Evolutionary conservation across 1,140 invertebrate genomes (phyloP), one percentile per base, ranked within the genome.

Genomic region (Anthonomus grandis): DNA sequence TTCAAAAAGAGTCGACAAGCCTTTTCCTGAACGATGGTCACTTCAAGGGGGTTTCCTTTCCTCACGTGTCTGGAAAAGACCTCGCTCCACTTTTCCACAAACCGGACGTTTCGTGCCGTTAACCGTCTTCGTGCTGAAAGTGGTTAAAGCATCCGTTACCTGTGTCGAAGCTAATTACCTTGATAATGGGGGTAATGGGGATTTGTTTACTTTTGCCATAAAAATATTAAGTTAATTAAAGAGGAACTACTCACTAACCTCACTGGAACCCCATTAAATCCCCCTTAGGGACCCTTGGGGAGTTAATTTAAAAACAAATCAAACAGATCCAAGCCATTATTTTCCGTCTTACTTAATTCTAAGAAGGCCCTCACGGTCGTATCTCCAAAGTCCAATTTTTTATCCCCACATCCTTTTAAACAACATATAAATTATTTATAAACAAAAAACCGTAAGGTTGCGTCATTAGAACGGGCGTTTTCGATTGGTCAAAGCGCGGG

Each of bases 401-500:
- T 59, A 53, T 59, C 45, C 27, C 18, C 21, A 61, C 48, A 62
- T 65, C 62, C 42, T 56, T 55, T 66, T 63, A 63, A 64, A 63
- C 64, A 64, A 64, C 59, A 67, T 67, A 59, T 64, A n/a, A n/a
- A 67, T 67, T 65, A 67, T 67, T 67, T 67, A 67, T 67, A 67
- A 67, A 58, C 62, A 66, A 66, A 64, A 64, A 62, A 60, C 57
- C 49, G 41, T 12, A 38, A 57, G 51, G 60, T 57, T 60, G 57
- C 60, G 65, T 66, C 63, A 66, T 63, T 60, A 66, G 50, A 60
- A 58, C 13, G 22, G 19, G 17, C 45, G 17, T 48, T 47, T 57
- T 53, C 49, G 27, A 67, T 67, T 67, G 65, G 65, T 65, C 65
- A 65, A 49, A 53, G n/a, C 2, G 13, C n/a, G 24, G 46, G 41